These are phyloP conservation scores for Schizopygopsis malacanthus DNA, from an alignment of 2,797 vertebrate genomes.

Conservation along the genomic window DNA sequence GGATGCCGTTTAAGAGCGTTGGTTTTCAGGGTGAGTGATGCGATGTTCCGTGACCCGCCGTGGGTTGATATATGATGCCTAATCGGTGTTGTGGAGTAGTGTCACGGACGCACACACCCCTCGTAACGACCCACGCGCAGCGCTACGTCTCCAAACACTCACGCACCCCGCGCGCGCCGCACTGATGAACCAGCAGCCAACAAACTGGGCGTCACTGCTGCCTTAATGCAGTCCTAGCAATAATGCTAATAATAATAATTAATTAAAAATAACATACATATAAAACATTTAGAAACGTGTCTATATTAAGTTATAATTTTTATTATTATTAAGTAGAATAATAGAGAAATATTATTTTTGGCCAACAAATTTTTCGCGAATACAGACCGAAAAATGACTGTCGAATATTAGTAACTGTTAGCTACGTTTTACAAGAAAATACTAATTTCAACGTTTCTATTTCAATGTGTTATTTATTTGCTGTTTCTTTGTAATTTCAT, in stretches of 20 bases:
- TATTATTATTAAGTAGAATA: neutral
- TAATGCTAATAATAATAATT: neutral
- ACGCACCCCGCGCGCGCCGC: slow-evolving; percentile 28
- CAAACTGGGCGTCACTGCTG: slow-evolving; percentile 51
- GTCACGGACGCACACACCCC: slow-evolving; percentile 44
- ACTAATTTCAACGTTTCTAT: neutral
- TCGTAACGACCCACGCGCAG: slow-evolving; percentile 43
- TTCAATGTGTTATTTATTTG: neutral
- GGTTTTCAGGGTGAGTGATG: slow-evolving; percentile 30
- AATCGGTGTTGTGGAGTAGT: slow-evolving; percentile 54
- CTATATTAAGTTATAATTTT: neutral
- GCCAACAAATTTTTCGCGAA: neutral
- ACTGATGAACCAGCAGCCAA: slow-evolving; percentile 21
- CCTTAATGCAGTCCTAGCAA: slow-evolving; percentile 1
- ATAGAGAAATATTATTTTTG: neutral
- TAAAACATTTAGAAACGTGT: neutral
- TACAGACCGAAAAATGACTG: neutral
- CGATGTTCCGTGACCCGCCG: slow-evolving; percentile 46
- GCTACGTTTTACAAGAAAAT: neutral
- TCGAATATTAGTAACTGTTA: neutral
- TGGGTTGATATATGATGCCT: slow-evolving; percentile 58
- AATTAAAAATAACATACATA: neutral
- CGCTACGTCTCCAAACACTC: slow-evolving; percentile 29
- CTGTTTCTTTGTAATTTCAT: neutral
- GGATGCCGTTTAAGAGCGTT: slow-evolving; percentile 49